phyloP scores from a whole-genome alignment of 2,113 vertebrate species.

The Sturnus vulgaris region DNA sequence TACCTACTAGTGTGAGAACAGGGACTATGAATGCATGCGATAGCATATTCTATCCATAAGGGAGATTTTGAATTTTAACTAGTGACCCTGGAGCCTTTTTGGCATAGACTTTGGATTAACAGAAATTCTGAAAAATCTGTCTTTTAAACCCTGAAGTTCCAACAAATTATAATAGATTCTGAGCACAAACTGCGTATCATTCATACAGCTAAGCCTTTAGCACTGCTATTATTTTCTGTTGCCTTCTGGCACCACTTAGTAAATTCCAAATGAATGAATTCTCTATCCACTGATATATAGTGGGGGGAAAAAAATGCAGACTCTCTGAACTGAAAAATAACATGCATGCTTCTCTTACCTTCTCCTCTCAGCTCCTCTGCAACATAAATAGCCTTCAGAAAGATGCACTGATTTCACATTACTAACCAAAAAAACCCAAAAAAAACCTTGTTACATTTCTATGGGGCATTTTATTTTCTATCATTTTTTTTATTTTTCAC shows the following conservation, averaged over 20 bases:
- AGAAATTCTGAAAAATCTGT: background rate
- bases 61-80: background rate
- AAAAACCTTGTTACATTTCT: background rate
- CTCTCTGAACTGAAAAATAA: background rate
- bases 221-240: constrained; percentile 2
- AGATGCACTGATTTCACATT: background rate
- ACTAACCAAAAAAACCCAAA: background rate
- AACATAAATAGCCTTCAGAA: background rate
- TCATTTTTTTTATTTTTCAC: background rate
- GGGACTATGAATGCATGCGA: background rate
- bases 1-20: background rate
- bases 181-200: background rate
- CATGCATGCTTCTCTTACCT: background rate
- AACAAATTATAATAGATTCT: background rate
- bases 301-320: background rate
- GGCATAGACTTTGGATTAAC: background rate
- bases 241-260: constrained; percentile 20
- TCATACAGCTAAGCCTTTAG: background rate
- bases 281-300: constrained; percentile 12
- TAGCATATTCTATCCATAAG: background rate
- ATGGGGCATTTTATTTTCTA: background rate
- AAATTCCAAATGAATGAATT: constrained; percentile 40
- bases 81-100: background rate
- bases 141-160: background rate
- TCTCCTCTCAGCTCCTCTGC: background rate